Evolutionary conservation across 2,888 invertebrate species (phyloP), one percentile per base, ranked within the genome.

Genomic region (Meiosimyza decipiens): DNA sequence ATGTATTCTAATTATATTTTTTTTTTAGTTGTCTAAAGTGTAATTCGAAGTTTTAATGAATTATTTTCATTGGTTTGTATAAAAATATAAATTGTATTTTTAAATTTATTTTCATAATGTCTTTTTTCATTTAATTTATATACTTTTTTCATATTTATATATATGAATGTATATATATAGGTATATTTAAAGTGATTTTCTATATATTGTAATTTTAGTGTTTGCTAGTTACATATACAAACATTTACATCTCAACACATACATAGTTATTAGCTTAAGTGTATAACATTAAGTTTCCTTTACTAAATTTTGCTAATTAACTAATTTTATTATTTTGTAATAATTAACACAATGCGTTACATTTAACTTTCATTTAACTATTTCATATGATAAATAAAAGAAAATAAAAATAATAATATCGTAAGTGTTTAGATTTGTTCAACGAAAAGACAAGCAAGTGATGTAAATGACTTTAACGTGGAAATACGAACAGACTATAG

Each of bases 81-180:
- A 71, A 71, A 71, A 71, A 71, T 71, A 71, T 71, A 71, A 71
- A 71, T 64, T 71, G 71, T 57, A 50, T 59, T 50, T 68, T 49
- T 68, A 18, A 16, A 18, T 57, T 57, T 62, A 6, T 62, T 47
- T 63, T 16, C 15, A 47, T 47, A 49, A 63, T 63, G 40, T 40
- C 9, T 7, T 9, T 40, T 59, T 59, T 11, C 28, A 28, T 22
- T 28, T 28, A 7, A 9, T 47, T n/a, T 18, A 62, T 47, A 13
- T 47, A 16, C 15, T 18, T 22, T 28, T 28, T 28, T 28, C 28
- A 28, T 28, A 28, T 28, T 4, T 4, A 28, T 28, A 28, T 28
- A 28, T 28, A 28, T 28, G 4, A 3, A 28, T 28, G 4, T 28
- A 28, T 28, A 28, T 4, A 28, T 3, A 28, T 28, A 28, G 0